Base-by-base conservation (phyloP, 2,888 invertebrate species). In the Hanleya hanleyi region DNA sequence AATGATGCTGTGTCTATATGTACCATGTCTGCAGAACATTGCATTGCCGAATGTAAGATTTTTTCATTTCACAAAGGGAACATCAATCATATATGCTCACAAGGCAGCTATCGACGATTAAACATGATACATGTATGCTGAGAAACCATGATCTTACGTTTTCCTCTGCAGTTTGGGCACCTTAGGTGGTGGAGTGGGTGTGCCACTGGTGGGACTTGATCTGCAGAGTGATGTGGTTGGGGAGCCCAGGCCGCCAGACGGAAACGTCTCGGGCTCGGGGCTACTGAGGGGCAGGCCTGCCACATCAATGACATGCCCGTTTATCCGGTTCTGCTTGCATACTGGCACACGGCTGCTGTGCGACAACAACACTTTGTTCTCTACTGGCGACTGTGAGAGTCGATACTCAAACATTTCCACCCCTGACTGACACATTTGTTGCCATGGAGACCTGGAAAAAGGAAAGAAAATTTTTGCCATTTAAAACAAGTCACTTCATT, bases 331-430 rank as follows among this genome's bases (percentile, higher is more conserved):
- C 29, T 22, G 57, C 57, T 57, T 57, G 57, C 57, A 57, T 57
- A 26, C 57, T 57, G 57, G 57, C 12, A 57, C 57, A 29, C 57
- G 26, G 15, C 29, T 29, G 32, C 22, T 12, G 29, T 57, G 57
- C 4, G 57, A 57, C 32, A 57, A 26, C 57, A 57, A 57, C 22
- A 57, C 57, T 26, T 57, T 57, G 32, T 57, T 57, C 32, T 57
- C 57, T 57, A 57, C 57, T 57, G 57, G 57, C 32, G 57, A 57
- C 57, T 57, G 57, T 32, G 57, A 32, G 29, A 57, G 57, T 29
- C 57, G 22, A 57, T 57, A 57, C 32, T 57, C 57, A 57, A 57
- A 57, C 57, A 57, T 57, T 57, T 57, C 57, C 57, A 57, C 57
- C 57, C 57, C 57, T 57, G 5, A 15, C 57, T 57, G 57, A 57